Evolutionary conservation across 37 sponge, comb jelly and placozoan genomes (phyloP), one percentile per base, ranked within the genome.

Genomic region (Corticium candelabrum): DNA sequence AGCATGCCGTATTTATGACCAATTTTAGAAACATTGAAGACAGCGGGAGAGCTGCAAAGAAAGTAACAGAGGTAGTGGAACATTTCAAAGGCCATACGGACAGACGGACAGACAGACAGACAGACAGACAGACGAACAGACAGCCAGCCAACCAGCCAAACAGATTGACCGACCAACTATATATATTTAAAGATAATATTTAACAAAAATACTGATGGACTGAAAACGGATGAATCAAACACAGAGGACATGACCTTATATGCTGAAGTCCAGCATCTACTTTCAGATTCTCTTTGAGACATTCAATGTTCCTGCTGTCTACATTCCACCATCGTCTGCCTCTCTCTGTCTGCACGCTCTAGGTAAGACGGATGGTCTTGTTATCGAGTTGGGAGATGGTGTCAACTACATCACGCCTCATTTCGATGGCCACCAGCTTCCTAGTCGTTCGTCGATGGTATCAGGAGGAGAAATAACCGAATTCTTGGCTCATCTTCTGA

Each of bases 241-340:
- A n/a, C n/a, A n/a, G n/a, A n/a, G n/a, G n/a, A n/a, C n/a, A n/a
- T n/a, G n/a, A n/a, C n/a, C n/a, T n/a, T n/a, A n/a, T n/a, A n/a
- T n/a, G n/a, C n/a, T n/a, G n/a, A n/a, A 11, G 62, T 21, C 62
- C 62, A 27, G 15, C 21, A 27, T 50, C 62, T 50, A 11, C 62
- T 50, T 21, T 50, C 36, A 70, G 73, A 70, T 70, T 15, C 7
- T 70, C 29, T 70, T 70, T 70, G 73, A 70, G 36, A 70, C 73
- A 35, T 70, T 70, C 36, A 29, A 70, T 32, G 31, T 32, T 4
- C 73, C 73, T 7, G 73, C 73, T 70, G 31, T 70, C 5, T 70
- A 70, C 36, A 15, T 70, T 5, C 29, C 73, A 4, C 7, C 31
- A 4, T 5, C 5, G 33, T 50, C 62, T 50, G 73, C 73, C 5